phyloP scores from a whole-genome alignment of 2,113 vertebrate species.

The Pao palembangensis region DNA sequence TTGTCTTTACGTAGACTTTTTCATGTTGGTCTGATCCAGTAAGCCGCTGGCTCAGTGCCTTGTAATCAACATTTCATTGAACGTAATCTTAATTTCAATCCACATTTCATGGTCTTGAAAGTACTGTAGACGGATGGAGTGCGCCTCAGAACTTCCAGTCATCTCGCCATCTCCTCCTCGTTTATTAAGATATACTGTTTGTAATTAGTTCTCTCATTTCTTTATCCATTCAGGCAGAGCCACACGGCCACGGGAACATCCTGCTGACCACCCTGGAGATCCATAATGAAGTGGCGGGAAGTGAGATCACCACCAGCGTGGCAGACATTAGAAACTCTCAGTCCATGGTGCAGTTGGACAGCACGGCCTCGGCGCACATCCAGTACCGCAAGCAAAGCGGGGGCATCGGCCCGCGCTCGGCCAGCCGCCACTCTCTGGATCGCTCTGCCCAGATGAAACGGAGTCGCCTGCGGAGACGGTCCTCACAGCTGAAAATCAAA shows the following conservation, averaged over 20 bases:
- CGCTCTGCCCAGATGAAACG: slow-evolving; percentile 82
- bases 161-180: background rate
- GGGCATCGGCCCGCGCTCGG: slow-evolving; percentile 65
- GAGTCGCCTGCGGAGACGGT: slow-evolving; percentile 87
- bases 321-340: slow-evolving; percentile 89
- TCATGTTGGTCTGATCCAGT: too few species aligned
- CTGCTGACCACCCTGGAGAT: slow-evolving; percentile 89
- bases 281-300: slow-evolving; percentile 87
- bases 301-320: slow-evolving; percentile 83
- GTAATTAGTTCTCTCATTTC: slow-evolving; percentile 13
- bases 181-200: background rate
- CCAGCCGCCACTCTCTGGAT: slow-evolving; percentile 82
- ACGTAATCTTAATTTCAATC: too few species aligned
- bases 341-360: slow-evolving; percentile 87
- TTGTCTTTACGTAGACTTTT: too few species aligned
- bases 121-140: background rate
- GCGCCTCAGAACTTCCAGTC: background rate
- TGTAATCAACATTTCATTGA: background rate
- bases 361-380: slow-evolving; percentile 81
- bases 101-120: slow-evolving; percentile 19
- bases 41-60: too few species aligned
- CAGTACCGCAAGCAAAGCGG: slow-evolving; percentile 91
- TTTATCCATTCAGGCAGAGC: slow-evolving; percentile 78
- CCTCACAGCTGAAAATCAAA: slow-evolving; percentile 93
- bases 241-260: slow-evolving; percentile 85